Evolutionary conservation across 1,140 invertebrate species (phyloP).

Genomic region (Pantala flavescens): DNA sequence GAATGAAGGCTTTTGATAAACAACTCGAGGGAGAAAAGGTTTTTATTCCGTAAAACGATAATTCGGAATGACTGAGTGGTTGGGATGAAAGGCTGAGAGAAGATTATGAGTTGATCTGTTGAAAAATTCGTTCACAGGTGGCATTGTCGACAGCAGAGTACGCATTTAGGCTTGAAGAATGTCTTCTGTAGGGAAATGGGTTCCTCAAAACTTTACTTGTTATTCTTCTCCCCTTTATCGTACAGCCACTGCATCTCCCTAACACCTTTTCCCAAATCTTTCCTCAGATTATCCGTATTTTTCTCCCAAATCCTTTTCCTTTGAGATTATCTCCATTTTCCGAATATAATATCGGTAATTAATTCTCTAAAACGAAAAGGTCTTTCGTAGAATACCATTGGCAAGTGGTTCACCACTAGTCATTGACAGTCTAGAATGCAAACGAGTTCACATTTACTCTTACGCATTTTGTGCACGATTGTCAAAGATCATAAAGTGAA

Average conservation of each 20-base stretch:
- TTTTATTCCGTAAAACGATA: no score
- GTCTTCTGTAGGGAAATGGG: not conserved
- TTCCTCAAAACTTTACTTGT: not conserved
- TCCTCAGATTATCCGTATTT: not conserved
- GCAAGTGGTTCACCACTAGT: no score
- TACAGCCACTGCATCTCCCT: not conserved
- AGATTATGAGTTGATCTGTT: not conserved
- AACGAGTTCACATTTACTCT: no score
- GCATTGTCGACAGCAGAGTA: not conserved
- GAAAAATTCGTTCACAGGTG: conserved; percentile 1
- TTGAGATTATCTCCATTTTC: no score
- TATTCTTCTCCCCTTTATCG: not conserved
- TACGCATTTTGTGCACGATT: no score
- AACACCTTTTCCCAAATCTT: not conserved
- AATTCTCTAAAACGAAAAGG: no score
- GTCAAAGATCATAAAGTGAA: no score
- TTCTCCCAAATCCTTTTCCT: not conserved
- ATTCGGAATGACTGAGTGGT: not conserved
- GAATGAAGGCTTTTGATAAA: no score
- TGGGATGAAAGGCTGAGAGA: not conserved
- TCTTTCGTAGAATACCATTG: no score
- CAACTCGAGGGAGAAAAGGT: no score
- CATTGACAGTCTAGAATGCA: no score
- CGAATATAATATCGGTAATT: no score
- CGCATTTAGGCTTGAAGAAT: not conserved